Evolutionary conservation across 2,888 invertebrate species (phyloP).

Genomic region (Drosophila robusta): DNA sequence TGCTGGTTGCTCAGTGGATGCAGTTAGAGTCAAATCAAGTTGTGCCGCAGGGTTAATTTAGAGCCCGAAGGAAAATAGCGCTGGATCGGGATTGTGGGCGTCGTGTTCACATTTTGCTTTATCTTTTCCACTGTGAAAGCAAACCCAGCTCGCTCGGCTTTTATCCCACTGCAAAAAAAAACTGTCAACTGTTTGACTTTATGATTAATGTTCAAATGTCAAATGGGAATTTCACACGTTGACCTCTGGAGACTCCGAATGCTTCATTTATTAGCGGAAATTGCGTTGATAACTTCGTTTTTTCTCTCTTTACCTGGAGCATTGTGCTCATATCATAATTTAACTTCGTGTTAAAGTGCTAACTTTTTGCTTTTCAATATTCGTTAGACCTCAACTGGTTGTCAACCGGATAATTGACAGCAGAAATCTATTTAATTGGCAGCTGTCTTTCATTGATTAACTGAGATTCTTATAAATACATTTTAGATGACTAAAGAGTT

Average conservation of each 20-base stretch:
- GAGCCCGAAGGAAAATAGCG: not conserved
- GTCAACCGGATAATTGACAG: not conserved
- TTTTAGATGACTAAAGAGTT: too few species aligned
- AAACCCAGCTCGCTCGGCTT: too few species aligned
- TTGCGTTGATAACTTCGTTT: slow-evolving; percentile 8
- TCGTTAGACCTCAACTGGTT: not conserved
- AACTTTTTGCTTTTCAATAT: slow-evolving; percentile 1
- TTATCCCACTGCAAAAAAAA: not conserved
- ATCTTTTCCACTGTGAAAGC: not conserved
- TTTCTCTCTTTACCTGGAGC: not conserved
- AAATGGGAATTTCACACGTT: slow-evolving; percentile 2
- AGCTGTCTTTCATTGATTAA: slow-evolving; percentile 11
- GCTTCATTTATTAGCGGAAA: slow-evolving; percentile 37
- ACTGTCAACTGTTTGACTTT: slow-evolving; percentile 24
- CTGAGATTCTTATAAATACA: too few species aligned
- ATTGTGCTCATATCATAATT: not conserved
- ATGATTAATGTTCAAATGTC: slow-evolving; percentile 38
- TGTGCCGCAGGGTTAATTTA: slow-evolving; percentile 26
- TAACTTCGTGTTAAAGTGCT: slow-evolving; percentile 12
- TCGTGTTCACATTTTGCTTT: not conserved
- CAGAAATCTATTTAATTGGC: slow-evolving; percentile 4
- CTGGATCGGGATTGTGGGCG: too few species aligned
- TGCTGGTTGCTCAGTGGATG: slow-evolving; percentile 10
- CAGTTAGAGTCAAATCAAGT: slow-evolving; percentile 11
- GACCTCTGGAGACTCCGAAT: not conserved